A percentile compares a stretch with the other conserved stretches of the same genome.
Evolutionary conservation across 1,140 invertebrate genomes (phyloP).

Genomic region (Calycopis cecrops): DNA sequence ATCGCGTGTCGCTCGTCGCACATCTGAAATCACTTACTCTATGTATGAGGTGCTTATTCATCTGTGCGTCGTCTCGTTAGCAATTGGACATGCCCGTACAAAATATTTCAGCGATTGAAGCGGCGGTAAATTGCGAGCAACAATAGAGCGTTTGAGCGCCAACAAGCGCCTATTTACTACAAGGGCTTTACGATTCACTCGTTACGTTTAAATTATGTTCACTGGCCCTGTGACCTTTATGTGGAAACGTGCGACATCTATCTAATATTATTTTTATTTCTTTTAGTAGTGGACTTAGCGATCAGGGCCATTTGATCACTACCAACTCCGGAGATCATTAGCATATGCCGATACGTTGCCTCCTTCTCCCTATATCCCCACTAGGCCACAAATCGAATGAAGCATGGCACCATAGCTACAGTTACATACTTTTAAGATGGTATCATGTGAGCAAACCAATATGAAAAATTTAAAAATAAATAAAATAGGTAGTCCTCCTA

Average conservation of each 20-base stretch:
- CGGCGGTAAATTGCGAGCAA: slow-evolving; percentile 69
- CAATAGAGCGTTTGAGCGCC: slow-evolving; percentile 47
- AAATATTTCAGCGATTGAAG: slow-evolving; percentile 74
- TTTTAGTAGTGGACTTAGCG: too few species aligned
- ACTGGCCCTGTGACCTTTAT: slow-evolving; percentile 25
- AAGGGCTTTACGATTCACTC: slow-evolving; percentile 65
- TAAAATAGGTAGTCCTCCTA: too few species aligned
- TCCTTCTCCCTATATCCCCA: too few species aligned
- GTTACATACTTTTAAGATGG: too few species aligned
- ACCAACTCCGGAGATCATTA: too few species aligned
- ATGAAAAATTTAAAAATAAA: too few species aligned
- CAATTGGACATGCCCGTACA: slow-evolving; percentile 71
- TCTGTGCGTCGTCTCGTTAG: slow-evolving; percentile 71
- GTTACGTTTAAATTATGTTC: slow-evolving; percentile 65
- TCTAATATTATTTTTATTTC: too few species aligned
- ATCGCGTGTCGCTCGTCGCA: slow-evolving; percentile 25
- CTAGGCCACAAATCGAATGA: too few species aligned
- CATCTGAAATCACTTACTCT: slow-evolving; percentile 48
- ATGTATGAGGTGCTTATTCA: slow-evolving; percentile 66
- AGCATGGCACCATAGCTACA: too few species aligned
- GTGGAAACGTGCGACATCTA: slow-evolving; percentile 8
- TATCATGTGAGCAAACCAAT: too few species aligned
- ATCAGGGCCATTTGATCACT: too few species aligned
- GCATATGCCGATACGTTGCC: too few species aligned
- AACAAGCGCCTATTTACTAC: slow-evolving; percentile 54